Base-by-base conservation (phyloP, 2,113 vertebrate species). In the Raja brachyura region DNA sequence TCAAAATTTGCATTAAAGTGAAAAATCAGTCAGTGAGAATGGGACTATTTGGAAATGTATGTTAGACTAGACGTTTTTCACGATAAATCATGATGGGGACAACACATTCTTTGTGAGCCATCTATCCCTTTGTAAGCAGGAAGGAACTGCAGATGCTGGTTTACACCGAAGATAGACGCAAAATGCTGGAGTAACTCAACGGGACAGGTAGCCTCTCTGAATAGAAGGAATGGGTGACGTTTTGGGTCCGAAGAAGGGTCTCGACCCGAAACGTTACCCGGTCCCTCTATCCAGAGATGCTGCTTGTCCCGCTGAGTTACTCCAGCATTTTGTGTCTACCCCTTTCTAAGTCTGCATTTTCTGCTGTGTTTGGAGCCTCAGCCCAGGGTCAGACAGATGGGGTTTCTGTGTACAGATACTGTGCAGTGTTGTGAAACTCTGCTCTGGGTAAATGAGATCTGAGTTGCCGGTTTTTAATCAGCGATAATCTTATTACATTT, bases 341-440 rank as follows among this genome's bases (percentile, higher is more conserved):
- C 86, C 86, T 68, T 28, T 90, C 56, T 61, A 11, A 59, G 56
- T 61, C 54, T 85, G 54, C 81, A 10, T 28, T 3, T 59, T 61
- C 14, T 14, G 16, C 1, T 31, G 28, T 31, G 11, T 66, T 88
- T n/a, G 2, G 59, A 63, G 13, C 59, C 59, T 86, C 56, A 86
- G 56, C 56, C n/a, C 5, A 22, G 83, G 5, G 18, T 66, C 63
- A 88, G 59, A 8, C 59, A 88, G 83, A 33, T n/a, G 81, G 56
- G 28, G 1, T 61, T 61, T 25, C 11, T 86, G 13, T n/a, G 81
- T 28, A n/a, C 11, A 14, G 81, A 22, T 61, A 86, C 81, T 61
- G 81, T 86, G 81, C 22, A 86, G 13, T 86, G 54, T 86, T 86
- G 25, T 11, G 13, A 86, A 86, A 86, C 81, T 86, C 25, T 86